Evolutionary conservation across 2,888 invertebrate genomes (phyloP), one percentile per base, ranked within the genome.

Genomic region (Harpalus rubripes): DNA sequence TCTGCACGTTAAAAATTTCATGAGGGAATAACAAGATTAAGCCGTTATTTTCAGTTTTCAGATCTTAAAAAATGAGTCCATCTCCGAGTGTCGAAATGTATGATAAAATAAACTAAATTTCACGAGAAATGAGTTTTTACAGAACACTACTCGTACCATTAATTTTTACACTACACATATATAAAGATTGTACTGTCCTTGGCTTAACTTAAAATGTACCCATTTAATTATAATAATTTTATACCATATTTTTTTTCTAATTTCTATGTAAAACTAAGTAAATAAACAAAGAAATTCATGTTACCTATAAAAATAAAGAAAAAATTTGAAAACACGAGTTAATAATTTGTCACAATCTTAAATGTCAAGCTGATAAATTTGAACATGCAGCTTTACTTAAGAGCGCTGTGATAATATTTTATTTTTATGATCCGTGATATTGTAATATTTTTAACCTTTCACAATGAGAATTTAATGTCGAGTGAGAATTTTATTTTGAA

Each of bases 341-440:
- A 68, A 68, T 68, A 68, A 68, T 68, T 68, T 68, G 68, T 32
- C 68, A n/a, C n/a, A 65, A 65, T 39, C 68, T 68, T 32, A 39
- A 68, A 68, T 68, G 68, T 68, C 39, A 68, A 39, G 6, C 32
- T 68, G 68, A 68, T 68, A 68, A 68, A 68, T 68, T 32, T 68
- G n/a, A 59, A 68, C 68, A 68, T 32, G 68, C 68, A 39, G 39
- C 39, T 68, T 68, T 68, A 68, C 68, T 68, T 68, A 68, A 68
- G 68, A 68, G 32, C 32, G 68, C 32, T 15, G 68, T 68, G 68
- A 68, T 68, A 68, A 68, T 39, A 68, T 26, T 68, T 68, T 68
- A 68, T 39, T 32, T 68, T 68, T 68, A 39, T 68, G 68, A 68
- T 32, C n/a, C 68, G 15, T 39, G 68, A 68, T 68, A 68, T 41